Evolutionary conservation across 2,888 invertebrate species (phyloP).

Genomic region (Arrhopalites spinosus): DNA sequence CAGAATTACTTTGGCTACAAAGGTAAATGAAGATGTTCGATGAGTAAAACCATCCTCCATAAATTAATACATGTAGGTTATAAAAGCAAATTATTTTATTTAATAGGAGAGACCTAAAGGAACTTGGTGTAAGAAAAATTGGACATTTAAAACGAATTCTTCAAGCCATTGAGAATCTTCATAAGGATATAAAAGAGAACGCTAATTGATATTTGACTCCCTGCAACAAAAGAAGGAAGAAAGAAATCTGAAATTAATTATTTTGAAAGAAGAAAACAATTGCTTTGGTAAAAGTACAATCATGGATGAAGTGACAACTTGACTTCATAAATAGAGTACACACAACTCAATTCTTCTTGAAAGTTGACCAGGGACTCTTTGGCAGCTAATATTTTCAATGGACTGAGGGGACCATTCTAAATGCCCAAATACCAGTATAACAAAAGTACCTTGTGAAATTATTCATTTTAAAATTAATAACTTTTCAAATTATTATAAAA

Average conservation of each 20-base stretch:
- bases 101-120: slow-evolving; percentile 73
- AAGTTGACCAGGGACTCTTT: no score
- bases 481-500: background rate
- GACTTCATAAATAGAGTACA: no score
- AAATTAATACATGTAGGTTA: no score
- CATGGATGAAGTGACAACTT: background rate
- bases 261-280: background rate
- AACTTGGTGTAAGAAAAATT: slow-evolving; percentile 90
- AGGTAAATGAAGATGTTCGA: no score
- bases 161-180: slow-evolving; percentile 87
- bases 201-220: background rate
- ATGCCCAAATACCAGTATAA: background rate
- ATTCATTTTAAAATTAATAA: background rate
- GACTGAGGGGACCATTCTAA: no score
- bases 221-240: background rate
- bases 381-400: no score
- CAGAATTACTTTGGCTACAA: slow-evolving; percentile 83
- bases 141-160: slow-evolving; percentile 95
- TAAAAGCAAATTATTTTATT: no score
- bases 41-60: no score
- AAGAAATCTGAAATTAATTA: background rate
- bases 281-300: background rate
- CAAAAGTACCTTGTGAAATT: slow-evolving; percentile 7
- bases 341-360: background rate
- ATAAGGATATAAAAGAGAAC: slow-evolving; percentile 39